phyloP scores from a whole-genome alignment of 2,113 vertebrate species.

The Elgaria multicarinata region DNA sequence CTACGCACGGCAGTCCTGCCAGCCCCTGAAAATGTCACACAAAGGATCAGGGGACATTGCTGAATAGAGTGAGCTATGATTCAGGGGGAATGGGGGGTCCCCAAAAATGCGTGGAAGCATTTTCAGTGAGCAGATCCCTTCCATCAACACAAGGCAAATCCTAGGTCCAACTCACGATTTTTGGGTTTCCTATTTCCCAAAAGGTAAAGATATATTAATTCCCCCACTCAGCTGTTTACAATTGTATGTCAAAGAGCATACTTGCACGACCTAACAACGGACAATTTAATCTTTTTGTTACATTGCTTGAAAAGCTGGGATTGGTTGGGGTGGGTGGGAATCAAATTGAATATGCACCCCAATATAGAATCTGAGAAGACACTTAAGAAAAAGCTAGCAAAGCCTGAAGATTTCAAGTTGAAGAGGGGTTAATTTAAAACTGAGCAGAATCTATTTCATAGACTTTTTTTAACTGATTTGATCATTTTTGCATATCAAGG shows the following conservation, averaged over 20 bases:
- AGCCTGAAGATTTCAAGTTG: slow-evolving; percentile 55
- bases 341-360: background rate
- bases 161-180: background rate
- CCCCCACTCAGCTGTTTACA: background rate
- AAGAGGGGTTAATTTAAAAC: slow-evolving; percentile 79
- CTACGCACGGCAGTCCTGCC: no score
- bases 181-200: background rate
- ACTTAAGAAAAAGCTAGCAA: slow-evolving; percentile 37
- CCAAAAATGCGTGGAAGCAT: no score
- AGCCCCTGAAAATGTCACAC: no score
- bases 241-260: background rate
- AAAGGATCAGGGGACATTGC: no score
- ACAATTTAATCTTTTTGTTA: background rate
- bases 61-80: no score
- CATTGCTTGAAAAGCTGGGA: background rate
- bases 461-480: slow-evolving; percentile 76
- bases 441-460: slow-evolving; percentile 75
- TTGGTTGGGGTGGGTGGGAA: background rate
- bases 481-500: slow-evolving; percentile 85
- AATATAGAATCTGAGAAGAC: background rate
- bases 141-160: no score
- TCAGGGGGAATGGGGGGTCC: no score
- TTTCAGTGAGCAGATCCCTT: background rate
- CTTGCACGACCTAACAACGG: background rate
- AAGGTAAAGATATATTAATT: background rate